These are phyloP conservation scores for Tenthredo amoena DNA, from an alignment of 2,888 invertebrate species.

Conservation along the genomic window DNA sequence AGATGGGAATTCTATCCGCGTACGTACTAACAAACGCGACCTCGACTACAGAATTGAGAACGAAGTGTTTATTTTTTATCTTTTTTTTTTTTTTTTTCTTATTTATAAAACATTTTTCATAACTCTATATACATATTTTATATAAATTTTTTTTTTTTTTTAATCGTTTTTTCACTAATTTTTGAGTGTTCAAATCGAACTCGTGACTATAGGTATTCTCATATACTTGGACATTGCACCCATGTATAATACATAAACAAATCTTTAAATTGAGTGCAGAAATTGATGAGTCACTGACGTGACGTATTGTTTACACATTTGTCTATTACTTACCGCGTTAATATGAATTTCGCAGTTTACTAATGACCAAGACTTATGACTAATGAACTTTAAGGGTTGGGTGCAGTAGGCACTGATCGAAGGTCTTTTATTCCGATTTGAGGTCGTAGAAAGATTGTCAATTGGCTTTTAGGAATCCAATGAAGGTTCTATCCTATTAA, in stretches of 20 bases:
- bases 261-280: background rate
- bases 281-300: background rate
- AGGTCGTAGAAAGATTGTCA: background rate
- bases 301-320: background rate
- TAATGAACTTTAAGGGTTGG: background rate
- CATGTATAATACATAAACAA: background rate
- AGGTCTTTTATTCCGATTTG: background rate
- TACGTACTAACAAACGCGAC: background rate
- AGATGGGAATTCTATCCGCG: constrained; percentile 27
- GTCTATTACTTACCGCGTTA: background rate
- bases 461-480: background rate
- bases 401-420: background rate
- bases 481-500: background rate
- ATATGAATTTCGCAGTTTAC: background rate
- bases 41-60: constrained; percentile 20
- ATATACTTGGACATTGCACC: background rate
- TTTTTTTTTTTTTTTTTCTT: background rate
- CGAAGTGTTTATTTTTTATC: background rate
- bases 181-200: background rate
- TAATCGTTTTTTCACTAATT: background rate
- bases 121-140: background rate
- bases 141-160: background rate
- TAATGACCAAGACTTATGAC: background rate
- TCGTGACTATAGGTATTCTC: background rate
- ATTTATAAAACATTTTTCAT: background rate